Percentiles rank a stretch among this genome's conserved stretches.
Conservation (phyloP, 2,797 vertebrate species). For the Myotis pilosus region DNA sequence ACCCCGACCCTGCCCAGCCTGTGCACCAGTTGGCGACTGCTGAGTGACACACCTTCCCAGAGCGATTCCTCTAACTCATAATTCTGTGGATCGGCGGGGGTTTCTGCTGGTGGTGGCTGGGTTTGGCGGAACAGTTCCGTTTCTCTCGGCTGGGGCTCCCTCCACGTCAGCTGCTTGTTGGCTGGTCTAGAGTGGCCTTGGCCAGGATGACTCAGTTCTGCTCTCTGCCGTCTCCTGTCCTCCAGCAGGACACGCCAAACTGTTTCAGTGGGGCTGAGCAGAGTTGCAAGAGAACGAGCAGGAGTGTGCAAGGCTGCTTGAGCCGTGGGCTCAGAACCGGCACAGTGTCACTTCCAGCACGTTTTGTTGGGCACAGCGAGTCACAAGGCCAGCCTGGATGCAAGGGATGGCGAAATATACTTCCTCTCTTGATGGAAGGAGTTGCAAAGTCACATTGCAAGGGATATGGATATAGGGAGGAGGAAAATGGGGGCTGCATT, state of each 20-base stretch:
- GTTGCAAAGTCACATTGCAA: not conserved
- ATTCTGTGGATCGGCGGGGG: not conserved
- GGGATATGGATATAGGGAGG: not conserved
- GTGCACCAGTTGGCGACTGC: not conserved
- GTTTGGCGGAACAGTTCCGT: not conserved
- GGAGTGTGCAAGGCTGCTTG: not conserved
- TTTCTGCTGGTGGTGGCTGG: not conserved
- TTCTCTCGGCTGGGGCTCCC: not conserved
- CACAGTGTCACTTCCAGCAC: not conserved
- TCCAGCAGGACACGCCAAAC: not conserved
- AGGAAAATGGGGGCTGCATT: not conserved
- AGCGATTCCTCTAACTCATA: not conserved
- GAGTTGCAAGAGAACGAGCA: not conserved
- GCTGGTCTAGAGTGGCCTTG: not conserved
- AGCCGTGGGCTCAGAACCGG: not conserved
- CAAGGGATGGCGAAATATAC: not conserved
- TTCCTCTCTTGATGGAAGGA: not conserved
- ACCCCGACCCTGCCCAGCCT: accelerated
- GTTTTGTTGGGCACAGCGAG: not conserved
- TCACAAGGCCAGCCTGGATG: not conserved
- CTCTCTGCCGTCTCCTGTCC: not conserved
- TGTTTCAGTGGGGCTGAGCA: not conserved
- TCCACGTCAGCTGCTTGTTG: not conserved
- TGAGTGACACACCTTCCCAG: not conserved
- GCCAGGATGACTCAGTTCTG: not conserved